These are phyloP conservation scores for Drosophila ficusphila DNA, from an alignment of 1,140 invertebrate genomes.

Conservation along the genomic window DNA sequence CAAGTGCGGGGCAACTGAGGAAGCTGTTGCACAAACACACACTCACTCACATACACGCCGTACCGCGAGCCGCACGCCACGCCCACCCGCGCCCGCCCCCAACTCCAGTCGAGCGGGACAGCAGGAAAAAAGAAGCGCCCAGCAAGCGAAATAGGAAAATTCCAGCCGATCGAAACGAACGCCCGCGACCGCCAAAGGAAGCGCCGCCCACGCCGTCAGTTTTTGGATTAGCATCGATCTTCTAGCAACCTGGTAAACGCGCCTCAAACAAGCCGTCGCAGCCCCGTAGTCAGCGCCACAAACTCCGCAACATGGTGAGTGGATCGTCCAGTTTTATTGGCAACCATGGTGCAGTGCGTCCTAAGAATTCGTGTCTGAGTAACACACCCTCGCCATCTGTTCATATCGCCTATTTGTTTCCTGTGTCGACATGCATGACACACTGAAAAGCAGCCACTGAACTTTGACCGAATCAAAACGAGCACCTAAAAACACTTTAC, in stretches of 20 bases:
- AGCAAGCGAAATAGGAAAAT: conserved; percentile 52
- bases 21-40: conserved; percentile 45
- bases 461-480: conserved; percentile 65
- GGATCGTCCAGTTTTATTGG: neutral
- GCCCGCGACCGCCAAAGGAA: conserved; percentile 69
- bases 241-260: conserved; percentile 5
- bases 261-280: neutral
- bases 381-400: conserved; percentile 8
- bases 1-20: conserved; percentile 60
- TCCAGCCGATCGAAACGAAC: conserved; percentile 50
- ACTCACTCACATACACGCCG: neutral
- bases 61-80: conserved; percentile 10
- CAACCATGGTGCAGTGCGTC: neutral
- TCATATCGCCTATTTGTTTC: neutral
- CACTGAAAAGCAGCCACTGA: conserved; percentile 30
- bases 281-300: conserved; percentile 47
- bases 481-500: neutral
- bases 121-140: conserved; percentile 19
- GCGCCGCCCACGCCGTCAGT: conserved; percentile 43
- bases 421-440: neutral
- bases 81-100: conserved; percentile 9
- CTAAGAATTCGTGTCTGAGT: neutral
- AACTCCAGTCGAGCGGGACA: neutral
- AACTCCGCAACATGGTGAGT: conserved; percentile 60
- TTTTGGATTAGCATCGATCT: neutral